Evolutionary conservation across 1,140 invertebrate genomes (phyloP), one percentile per base, ranked within the genome.

Genomic region (Calliphora vicina): DNA sequence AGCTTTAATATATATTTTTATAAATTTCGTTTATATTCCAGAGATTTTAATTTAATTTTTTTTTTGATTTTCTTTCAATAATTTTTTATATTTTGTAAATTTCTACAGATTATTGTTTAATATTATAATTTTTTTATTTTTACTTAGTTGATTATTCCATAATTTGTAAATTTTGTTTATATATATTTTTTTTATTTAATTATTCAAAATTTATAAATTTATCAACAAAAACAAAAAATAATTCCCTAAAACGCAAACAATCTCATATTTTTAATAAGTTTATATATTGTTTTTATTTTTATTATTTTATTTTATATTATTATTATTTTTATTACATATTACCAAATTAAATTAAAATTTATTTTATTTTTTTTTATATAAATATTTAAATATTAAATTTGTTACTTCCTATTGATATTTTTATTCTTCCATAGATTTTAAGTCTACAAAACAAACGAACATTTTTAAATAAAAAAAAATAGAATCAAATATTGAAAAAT

Each of bases 401-500:
- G 74, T 78, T 78, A 78, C 35, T 25, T 45, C 35, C 35, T 78
- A 78, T 78, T 78, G 74, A 78, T 78, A 78, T 27, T 27, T 27
- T 74, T 23, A 74, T 81, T 67, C 80, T 81, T 81, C 80, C 80
- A 67, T 81, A 81, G 80, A 10, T 81, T 0, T 78, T 78, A 78
- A 78, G 74, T 20, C 2, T 6, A 57, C 50, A 76, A 78, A 45
- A 78, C 8, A 45, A 78, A 78, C 15, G 15, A 67, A 76, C 17
- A 42, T 42, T 76, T 74, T 29, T 74, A 25, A 25, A 78, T 43
- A 78, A 78, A 45, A 43, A 78, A 78, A 45, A 45, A 78, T 12
- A 67, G 3, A n/a, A n/a, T n/a, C n/a, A 78, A 25, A 42, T 76
- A 76, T 43, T 78, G 17, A 43, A 43, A 74, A 74, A 74, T 35